phyloP scores from a whole-genome alignment of 2,888 invertebrate genomes.

The Aromia moschata region DNA sequence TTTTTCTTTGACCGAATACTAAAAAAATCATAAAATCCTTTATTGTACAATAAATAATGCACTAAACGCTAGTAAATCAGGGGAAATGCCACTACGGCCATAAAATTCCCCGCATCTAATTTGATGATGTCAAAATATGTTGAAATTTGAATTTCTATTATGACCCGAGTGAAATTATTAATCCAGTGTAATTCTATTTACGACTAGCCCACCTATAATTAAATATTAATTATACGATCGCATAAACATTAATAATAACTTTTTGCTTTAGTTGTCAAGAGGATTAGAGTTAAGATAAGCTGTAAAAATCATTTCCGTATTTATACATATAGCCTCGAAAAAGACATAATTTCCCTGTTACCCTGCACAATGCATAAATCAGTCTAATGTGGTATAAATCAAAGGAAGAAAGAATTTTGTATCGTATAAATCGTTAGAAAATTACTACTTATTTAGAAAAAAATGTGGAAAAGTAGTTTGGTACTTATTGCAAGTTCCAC shows the following conservation, averaged over 20 bases:
- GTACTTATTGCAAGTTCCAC: too few species aligned
- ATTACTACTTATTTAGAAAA: too few species aligned
- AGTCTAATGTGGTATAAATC: too few species aligned
- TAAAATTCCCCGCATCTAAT: neutral
- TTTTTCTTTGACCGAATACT: neutral
- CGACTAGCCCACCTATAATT: neutral
- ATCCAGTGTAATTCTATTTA: neutral
- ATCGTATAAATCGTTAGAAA: too few species aligned
- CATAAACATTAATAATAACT: neutral
- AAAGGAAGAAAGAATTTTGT: too few species aligned
- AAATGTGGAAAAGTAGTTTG: too few species aligned
- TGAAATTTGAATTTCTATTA: neutral
- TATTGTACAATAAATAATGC: constrained; percentile 4
- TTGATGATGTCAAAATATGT: neutral
- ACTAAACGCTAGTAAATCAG: neutral
- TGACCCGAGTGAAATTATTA: neutral
- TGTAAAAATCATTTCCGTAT: neutral
- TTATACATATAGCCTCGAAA: too few species aligned
- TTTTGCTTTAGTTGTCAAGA: neutral
- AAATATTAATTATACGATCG: neutral
- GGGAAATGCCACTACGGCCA: constrained; percentile 1
- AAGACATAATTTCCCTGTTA: neutral
- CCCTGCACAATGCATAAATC: neutral
- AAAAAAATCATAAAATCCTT: constrained; percentile 7
- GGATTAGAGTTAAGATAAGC: neutral